A percentile compares a stretch with the other conserved stretches of the same genome.
Evolutionary conservation across 2,888 invertebrate genomes (phyloP).

Genomic region (Gnatocerus cornutus): DNA sequence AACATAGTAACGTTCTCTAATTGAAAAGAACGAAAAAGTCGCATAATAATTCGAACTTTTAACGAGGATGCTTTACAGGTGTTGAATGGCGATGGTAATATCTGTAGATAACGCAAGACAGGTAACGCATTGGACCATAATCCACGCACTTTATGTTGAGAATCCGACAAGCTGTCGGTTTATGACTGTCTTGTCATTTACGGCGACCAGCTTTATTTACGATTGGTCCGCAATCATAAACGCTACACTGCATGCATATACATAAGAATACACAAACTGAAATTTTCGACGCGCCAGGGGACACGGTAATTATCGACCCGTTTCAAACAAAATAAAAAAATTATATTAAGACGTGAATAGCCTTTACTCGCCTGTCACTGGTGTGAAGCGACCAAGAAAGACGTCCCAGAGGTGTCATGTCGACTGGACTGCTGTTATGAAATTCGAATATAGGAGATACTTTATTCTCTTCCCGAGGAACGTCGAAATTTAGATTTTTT

Average conservation of each 20-base stretch:
- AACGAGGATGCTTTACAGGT: constrained; percentile 39
- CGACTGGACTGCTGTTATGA: neutral
- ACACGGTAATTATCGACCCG: constrained; percentile 31
- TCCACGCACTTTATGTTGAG: constrained; percentile 53
- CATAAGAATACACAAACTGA: constrained; percentile 21
- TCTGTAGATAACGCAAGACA: constrained; percentile 49
- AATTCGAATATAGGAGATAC: neutral
- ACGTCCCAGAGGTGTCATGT: constrained; percentile 24
- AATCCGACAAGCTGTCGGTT: constrained; percentile 45
- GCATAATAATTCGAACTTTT: constrained; percentile 39
- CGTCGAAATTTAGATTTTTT: too few relatives aligned
- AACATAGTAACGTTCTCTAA: constrained; percentile 36
- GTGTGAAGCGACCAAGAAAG: constrained; percentile 32
- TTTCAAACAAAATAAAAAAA: constrained; percentile 14
- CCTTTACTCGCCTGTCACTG: constrained; percentile 28
- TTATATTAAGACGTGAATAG: constrained; percentile 38
- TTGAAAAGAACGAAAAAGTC: constrained; percentile 34
- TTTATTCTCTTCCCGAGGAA: neutral
- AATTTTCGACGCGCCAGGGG: constrained; percentile 33
- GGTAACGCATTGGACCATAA: constrained; percentile 53
- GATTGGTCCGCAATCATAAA: constrained; percentile 51
- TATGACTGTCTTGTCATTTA: constrained; percentile 52
- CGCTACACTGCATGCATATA: constrained; percentile 43
- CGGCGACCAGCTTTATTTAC: constrained; percentile 53
- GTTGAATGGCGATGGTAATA: constrained; percentile 43